phyloP scores from a whole-genome alignment of 2,888 invertebrate genomes.

The Hylaea fasciaria region DNA sequence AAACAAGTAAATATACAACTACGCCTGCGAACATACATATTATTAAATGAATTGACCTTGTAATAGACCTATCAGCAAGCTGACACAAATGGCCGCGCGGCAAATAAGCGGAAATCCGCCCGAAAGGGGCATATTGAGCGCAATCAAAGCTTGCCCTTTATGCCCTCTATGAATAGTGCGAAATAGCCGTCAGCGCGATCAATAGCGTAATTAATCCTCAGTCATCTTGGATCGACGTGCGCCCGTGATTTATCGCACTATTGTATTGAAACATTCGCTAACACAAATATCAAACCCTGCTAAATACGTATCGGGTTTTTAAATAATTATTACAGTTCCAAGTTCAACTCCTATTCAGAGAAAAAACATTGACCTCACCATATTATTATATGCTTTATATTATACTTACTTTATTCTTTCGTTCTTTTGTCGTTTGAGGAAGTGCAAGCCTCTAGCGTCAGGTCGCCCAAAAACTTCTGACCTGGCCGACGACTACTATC shows the following conservation, averaged over 20 bases:
- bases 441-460: too few species aligned
- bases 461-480: too few species aligned
- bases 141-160: constrained; percentile 22
- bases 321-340: too few species aligned
- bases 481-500: too few species aligned
- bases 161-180: constrained; percentile 35
- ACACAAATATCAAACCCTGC: constrained; percentile 17
- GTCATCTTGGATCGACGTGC: constrained; percentile 66
- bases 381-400: too few species aligned
- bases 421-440: too few species aligned
- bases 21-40: too few species aligned
- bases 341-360: too few species aligned
- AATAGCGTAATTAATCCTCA: constrained; percentile 61
- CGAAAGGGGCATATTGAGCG: constrained; percentile 17
- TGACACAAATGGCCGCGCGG: constrained; percentile 17
- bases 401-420: too few species aligned
- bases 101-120: constrained; percentile 26
- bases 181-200: constrained; percentile 35
- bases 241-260: constrained; percentile 60
- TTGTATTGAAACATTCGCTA: constrained; percentile 35
- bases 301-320: constrained; percentile 1
- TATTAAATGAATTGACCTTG: constrained; percentile 20
- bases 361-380: too few species aligned
- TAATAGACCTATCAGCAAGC: constrained; percentile 12
- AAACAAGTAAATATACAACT: too few species aligned